Evolutionary conservation across 2,113 vertebrate species (phyloP), one percentile per base, ranked within the genome.

Genomic region (Oryctolagus cuniculus): DNA sequence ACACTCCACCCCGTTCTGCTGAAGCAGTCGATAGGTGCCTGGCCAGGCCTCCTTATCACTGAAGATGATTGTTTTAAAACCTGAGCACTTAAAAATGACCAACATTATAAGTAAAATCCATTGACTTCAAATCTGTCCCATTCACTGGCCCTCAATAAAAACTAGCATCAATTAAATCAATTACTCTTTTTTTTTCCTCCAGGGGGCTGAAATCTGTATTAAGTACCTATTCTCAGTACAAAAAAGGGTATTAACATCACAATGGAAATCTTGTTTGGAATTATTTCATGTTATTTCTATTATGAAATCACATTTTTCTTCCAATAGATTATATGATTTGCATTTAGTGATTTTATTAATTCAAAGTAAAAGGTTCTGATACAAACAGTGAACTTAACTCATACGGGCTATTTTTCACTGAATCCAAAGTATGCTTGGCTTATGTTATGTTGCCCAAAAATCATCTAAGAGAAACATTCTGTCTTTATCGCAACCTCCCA

Each of bases 41-140:
- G 89, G n/a, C 10, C 63, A 78, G 88, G 36, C 6, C 38, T 55
- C 31, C 1, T 51, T 84, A 66, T 87, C 36, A 77, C 7, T 64
- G 17, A 55, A 82, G 82, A 74, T 75, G 61, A 36, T 73, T 83
- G 92, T 75, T 61, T 94, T 84, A 75, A 95, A 91, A 15, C 21
- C 21, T 36, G 75, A 55, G 17, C 72, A 72, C 22, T 72, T 92
- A 75, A 70, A 85, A 84, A 91, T 49, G 91, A 75, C 11, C 10
- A 89, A 79, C 81, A 67, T 78, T 88, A 44, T 82, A 97, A 70
- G 19, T 51, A 74, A 96, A 95, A 87, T 75, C 66, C 11, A 89
- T 77, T 80, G 75, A 91, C 64, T 87, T 90, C 44, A 83, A 95
- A 44, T 63, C 22, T 77, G 90, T 94, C 74, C 77, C 21, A 95